Evolutionary conservation across 2,113 vertebrate genomes (phyloP).

Genomic region (Syngnathus scovelli): DNA sequence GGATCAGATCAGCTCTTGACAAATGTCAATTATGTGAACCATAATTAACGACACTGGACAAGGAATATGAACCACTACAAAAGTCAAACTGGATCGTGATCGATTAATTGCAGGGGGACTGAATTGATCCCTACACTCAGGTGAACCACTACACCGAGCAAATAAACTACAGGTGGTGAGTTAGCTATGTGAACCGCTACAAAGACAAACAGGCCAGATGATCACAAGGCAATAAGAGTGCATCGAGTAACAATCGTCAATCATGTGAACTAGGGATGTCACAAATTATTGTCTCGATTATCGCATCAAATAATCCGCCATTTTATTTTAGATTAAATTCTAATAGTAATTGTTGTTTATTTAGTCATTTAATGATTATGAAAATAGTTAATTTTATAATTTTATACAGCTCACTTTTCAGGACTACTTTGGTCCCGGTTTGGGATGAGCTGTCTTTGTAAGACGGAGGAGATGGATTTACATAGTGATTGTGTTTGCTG

Average conservation of each 20-base stretch:
- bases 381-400: too few relatives aligned
- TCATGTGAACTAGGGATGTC: background rate
- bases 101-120: background rate
- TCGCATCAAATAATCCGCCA: too few relatives aligned
- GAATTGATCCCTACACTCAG: background rate
- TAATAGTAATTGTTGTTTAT: too few relatives aligned
- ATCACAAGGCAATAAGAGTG: conserved; percentile 16
- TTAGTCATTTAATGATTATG: too few relatives aligned
- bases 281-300: too few relatives aligned
- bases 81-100: background rate
- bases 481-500: conserved; percentile 79
- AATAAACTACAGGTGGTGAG: background rate
- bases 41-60: background rate
- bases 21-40: background rate
- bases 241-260: background rate
- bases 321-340: too few relatives aligned
- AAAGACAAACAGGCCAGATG: background rate
- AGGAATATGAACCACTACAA: background rate
- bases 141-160: background rate
- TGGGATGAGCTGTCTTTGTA: conserved; percentile 36
- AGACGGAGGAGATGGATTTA: conserved; percentile 70
- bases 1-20: too few relatives aligned
- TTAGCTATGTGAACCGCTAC: background rate
- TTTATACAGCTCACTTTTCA: background rate
- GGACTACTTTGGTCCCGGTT: background rate